phyloP scores from a whole-genome alignment of 2,113 vertebrate genomes.

The Erinaceus europaeus region DNA sequence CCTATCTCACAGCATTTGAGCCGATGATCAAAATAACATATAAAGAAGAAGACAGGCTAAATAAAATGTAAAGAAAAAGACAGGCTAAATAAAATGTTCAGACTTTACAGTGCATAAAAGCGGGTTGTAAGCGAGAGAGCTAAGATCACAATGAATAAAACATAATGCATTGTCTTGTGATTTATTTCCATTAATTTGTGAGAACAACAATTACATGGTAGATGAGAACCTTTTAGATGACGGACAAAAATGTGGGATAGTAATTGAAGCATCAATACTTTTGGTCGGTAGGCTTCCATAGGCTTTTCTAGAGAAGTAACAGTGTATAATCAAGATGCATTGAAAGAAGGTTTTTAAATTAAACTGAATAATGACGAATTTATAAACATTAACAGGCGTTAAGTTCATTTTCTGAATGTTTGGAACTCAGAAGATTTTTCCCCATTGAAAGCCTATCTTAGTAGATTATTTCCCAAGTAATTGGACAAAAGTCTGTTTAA shows the following conservation, averaged over 20 bases:
- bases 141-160: neutral
- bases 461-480: neutral
- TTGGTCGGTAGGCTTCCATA: neutral
- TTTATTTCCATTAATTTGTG: no score
- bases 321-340: neutral
- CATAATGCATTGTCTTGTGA: neutral
- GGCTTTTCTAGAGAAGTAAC: neutral
- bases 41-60: slow-evolving; percentile 2
- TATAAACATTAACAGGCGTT: neutral
- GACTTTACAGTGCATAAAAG: neutral
- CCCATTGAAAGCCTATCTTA: neutral
- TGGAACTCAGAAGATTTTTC: neutral
- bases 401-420: neutral
- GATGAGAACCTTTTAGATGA: slow-evolving; percentile 12
- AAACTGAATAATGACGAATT: neutral
- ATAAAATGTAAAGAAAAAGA: neutral
- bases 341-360: neutral
- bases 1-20: neutral
- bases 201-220: neutral
- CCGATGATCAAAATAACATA: slow-evolving; percentile 26
- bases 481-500: neutral
- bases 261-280: slow-evolving; percentile 7
- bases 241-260: slow-evolving; percentile 15
- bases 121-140: neutral
- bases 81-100: neutral